These are phyloP conservation scores for Hirundichthys speculiger DNA, from an alignment of 2,113 vertebrate species.

Conservation along the genomic window DNA sequence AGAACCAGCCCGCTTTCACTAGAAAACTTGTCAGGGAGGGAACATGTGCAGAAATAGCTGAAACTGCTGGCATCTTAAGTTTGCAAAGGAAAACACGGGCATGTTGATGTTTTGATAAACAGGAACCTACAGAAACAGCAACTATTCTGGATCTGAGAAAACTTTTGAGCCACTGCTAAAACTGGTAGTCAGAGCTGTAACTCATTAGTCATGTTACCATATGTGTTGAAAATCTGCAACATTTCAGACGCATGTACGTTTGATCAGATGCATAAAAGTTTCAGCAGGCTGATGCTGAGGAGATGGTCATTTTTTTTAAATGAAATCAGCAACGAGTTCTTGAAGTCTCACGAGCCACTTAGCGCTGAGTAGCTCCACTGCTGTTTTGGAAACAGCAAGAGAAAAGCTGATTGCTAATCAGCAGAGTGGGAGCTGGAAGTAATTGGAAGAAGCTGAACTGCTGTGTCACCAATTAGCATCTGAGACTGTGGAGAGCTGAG, in stretches of 20 bases:
- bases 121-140: too few relatives aligned
- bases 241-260: background rate
- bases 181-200: too few relatives aligned
- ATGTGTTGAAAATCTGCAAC: background rate
- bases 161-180: too few relatives aligned
- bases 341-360: conserved; percentile 29
- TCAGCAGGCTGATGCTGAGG: background rate
- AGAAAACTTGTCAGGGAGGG: too few relatives aligned
- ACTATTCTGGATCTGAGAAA: too few relatives aligned
- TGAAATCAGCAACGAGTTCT: background rate
- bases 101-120: too few relatives aligned
- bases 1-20: too few relatives aligned
- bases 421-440: conserved; percentile 56
- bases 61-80: too few relatives aligned
- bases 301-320: conserved; percentile 11
- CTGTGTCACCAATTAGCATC: conserved; percentile 73
- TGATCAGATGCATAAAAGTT: background rate
- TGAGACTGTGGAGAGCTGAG: conserved; percentile 45
- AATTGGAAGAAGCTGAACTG: conserved; percentile 69
- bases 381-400: conserved; percentile 30
- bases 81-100: too few relatives aligned
- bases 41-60: too few relatives aligned
- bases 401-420: conserved; percentile 73
- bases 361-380: conserved; percentile 17
- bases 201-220: background rate